Evolutionary conservation across 92 coral and sea anemone genomes (phyloP), one percentile per base, ranked within the genome.

Genomic region (Porites evermanni): DNA sequence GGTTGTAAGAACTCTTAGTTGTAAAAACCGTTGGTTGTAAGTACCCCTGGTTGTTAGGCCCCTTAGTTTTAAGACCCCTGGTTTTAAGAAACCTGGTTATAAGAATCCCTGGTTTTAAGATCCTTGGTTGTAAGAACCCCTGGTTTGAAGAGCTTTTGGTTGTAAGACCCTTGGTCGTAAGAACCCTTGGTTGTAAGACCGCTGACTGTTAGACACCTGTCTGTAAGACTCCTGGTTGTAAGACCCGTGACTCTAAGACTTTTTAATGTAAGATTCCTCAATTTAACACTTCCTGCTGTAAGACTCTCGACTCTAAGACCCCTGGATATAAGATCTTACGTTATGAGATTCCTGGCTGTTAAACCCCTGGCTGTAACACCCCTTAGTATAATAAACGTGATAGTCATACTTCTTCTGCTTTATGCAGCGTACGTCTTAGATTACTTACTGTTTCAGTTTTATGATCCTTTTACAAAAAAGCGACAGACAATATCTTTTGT

Each of bases 361-460:
- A 12, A 10, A 61, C 16, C 67, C 67, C 67, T 11, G 18, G 67
- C 17, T 61, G 16, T 12, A 13, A 61, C 0, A 61, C 16, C 67
- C 18, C 67, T 0, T 0, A 61, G 67, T 12, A 10, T 61, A 61
- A 61, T 8, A 61, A 61, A 61, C 13, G 13, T 61, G 67, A 61
- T 61, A 1, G n/a, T 61, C 14, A 10, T 61, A 61, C 67, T 10
- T 61, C 67, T 61, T 61, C 67, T 61, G n/a, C 67, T 61, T n/a
- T 10, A 61, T 61, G 67, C 67, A 61, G 67, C 67, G 18, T 61
- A 8, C 67, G 67, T 10, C 18, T 61, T 61, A 61, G 18, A 61
- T 61, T 61, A 61, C 67, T 61, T 61, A 61, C 7, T 61, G 67
- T 61, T 61, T 61, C 67, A 61, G 67, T 61, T 61, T 61, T 61